Evolutionary conservation across 2,888 invertebrate genomes (phyloP), one percentile per base, ranked within the genome.

Genomic region (Sminthurides aquaticus): DNA sequence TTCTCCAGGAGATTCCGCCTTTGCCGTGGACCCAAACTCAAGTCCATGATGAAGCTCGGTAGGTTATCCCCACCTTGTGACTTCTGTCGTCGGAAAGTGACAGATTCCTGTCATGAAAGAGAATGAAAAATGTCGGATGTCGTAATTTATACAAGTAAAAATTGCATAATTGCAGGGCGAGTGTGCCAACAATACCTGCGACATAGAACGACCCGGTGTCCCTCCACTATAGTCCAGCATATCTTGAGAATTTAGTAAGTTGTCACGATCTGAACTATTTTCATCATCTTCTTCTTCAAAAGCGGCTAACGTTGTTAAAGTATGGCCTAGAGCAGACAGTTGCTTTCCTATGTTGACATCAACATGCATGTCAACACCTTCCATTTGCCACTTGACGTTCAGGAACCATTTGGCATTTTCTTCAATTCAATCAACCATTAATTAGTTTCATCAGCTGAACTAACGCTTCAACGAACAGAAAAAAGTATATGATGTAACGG

Each of bases 351-450:
- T 93, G 78, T 90, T 93, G 0, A 94, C 91, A 79, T 97, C 96
- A 64, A 97, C 80, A 78, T 97, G 94, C 71, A 97, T 94, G 77
- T 96, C 96, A 8, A 97, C 94, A 59, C 99, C 99, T 79, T 97
- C 93, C 99, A 99, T 99, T 81, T 97, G 91, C 95, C 98, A 98
- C 71, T 93, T 90, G 0, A 99, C 95, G 79, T 97, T 97, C 65
- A 99, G 82, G 76, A 97, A 86, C 98, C 98, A 99, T 78, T 98
- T 97, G 2, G 98, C 97, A 79, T 96, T 92, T 78, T 91, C 91
- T 52, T 8, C 52, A 52, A 18, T 5, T 34, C 22, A 48, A 57
- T 26, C 22, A 3, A 48, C n/a, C 18, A 43, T 54, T 60, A 24
- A 64, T 26, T 11, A 59, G n/a, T 58, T n/a, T 49, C 27, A 54